Percentiles rank a stretch among this genome's conserved stretches.
Conservation (phyloP, 2,888 invertebrate genomes). For the Yponomeuta sedellus region DNA sequence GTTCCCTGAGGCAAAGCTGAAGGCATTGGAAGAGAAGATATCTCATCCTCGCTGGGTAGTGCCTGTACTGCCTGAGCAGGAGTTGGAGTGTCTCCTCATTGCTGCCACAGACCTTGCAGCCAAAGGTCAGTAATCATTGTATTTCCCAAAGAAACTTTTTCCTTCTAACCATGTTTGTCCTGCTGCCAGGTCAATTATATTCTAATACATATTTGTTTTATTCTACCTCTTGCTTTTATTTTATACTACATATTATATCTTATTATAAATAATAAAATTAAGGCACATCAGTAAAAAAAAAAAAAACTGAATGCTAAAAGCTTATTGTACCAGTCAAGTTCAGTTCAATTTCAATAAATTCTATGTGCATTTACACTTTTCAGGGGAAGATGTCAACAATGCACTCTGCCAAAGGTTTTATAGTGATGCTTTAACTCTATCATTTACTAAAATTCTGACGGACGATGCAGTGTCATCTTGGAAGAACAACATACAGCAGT, state of each 20-base stretch:
- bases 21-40: slow-evolving; percentile 95
- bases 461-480: slow-evolving; percentile 98
- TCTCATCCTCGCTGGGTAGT: slow-evolving; percentile 98
- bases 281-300: too few species aligned
- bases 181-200: too few species aligned
- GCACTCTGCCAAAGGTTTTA: slow-evolving; percentile 96
- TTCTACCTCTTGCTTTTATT: too few species aligned
- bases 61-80: slow-evolving; percentile 97
- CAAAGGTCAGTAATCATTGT: slow-evolving; percentile 77
- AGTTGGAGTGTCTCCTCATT: slow-evolving; percentile 92
- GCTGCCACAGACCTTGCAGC: slow-evolving; percentile 91
- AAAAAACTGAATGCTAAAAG: too few species aligned
- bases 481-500: slow-evolving; percentile 97
- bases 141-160: neutral
- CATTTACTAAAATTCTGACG: slow-evolving; percentile 96
- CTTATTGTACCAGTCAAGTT: too few species aligned
- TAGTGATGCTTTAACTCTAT: slow-evolving; percentile 93
- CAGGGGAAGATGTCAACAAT: slow-evolving; percentile 91
- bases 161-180: neutral
- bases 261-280: too few species aligned
- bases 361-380: slow-evolving; percentile 21
- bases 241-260: too few species aligned
- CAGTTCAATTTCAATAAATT: neutral
- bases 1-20: slow-evolving; percentile 92
- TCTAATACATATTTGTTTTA: too few species aligned